These are phyloP conservation scores for Sepiola atlantica DNA, from an alignment of 2,888 invertebrate genomes.

Conservation along the genomic window DNA sequence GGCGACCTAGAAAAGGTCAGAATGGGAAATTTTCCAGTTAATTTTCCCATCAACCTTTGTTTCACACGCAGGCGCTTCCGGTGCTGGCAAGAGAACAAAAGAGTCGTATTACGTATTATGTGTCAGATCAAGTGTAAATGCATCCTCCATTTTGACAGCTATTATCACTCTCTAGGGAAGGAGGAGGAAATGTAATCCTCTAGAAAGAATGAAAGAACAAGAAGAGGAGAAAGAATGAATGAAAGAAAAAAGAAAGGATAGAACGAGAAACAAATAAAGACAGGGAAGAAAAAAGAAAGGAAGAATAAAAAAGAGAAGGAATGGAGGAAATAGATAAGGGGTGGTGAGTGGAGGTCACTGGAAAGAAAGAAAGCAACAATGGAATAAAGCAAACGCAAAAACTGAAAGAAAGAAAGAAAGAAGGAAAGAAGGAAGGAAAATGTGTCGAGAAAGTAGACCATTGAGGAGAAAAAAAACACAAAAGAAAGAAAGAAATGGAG, in stretches of 20 bases:
- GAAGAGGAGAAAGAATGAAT: not conserved
- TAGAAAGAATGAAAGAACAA: not conserved
- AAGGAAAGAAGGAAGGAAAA: too few species aligned
- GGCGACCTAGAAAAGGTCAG: not conserved
- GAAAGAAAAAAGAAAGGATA: not conserved
- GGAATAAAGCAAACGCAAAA: too few species aligned
- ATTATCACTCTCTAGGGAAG: not conserved
- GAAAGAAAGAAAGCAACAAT: too few species aligned
- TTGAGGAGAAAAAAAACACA: too few species aligned
- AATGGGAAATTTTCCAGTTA: not conserved
- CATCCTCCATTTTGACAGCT: not conserved
- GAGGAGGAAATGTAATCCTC: not conserved
- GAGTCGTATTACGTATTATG: not conserved
- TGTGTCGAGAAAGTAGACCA: too few species aligned
- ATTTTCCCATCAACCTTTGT: not conserved
- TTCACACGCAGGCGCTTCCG: not conserved
- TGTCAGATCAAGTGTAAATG: not conserved
- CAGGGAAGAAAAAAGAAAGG: not conserved
- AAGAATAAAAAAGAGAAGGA: too few species aligned
- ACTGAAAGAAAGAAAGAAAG: too few species aligned
- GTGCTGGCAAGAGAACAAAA: not conserved
- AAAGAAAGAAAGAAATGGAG: too few species aligned
- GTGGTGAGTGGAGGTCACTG: too few species aligned
- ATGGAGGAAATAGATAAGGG: too few species aligned
- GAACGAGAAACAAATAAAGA: not conserved